Base-by-base conservation (phyloP, 2,888 invertebrate genomes). In the Rhimphoctona megacephalus region DNA sequence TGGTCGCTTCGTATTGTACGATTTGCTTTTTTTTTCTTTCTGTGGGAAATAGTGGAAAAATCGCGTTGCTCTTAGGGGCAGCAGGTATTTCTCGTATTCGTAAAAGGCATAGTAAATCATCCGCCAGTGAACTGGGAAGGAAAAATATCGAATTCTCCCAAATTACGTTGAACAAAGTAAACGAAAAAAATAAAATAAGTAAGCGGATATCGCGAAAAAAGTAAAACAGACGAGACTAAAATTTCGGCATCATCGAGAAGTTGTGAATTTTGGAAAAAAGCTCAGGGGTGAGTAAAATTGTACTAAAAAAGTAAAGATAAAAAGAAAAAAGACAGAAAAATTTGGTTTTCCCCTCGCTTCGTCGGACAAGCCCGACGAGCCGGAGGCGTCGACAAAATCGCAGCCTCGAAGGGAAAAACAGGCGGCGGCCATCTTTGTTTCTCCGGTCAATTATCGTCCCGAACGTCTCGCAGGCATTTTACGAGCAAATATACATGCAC, bases 391-490 rank as follows among this genome's bases (percentile, higher is more conserved):
- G 30, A 61, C 5, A 14, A 30, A 25, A 57, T 61, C 61, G 61
- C 17, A 61, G 30, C 61, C 17, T 6, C 61, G 6, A 30, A 61
- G 30, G 61, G 43, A 69, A 69, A 22, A 69, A 69, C 22, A 39
- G 66, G 66, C 69, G 69, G 69, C 69, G 69, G 69, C 69, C 69
- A 69, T 69, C 39, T 67, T 69, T 69, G 69, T 61, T 61, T 61
- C 61, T 61, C 61, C 61, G 61, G 61, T 61, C 61, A 30, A 61
- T 61, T 61, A 30, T 61, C 61, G 61, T 57, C 25, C 25, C 54
- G 54, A 54, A 25, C 54, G 54, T 30, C 57, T 30, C 30, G 17
- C 4, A 30, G 61, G 61, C 61, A 61, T 61, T 61, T 61, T 2
- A 6, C 61, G 61, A 61, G 61, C 61, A 30, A 30, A 61, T 30